phyloP scores from a whole-genome alignment of 2,888 invertebrate species.

The Trachelus iudaicus region DNA sequence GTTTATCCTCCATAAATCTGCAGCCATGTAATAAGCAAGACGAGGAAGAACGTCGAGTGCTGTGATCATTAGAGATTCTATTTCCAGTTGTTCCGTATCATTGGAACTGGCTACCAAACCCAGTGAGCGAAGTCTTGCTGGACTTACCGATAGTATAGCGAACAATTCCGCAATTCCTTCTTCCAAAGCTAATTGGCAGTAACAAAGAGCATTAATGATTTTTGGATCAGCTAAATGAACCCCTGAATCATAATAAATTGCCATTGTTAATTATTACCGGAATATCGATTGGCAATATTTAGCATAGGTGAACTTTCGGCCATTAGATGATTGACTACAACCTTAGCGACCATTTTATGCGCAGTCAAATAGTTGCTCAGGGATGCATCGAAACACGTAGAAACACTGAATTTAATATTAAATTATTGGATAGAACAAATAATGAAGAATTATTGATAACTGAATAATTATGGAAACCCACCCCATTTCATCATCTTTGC shows the following conservation, averaged over 20 bases:
- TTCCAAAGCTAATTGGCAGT: conserved; percentile 43
- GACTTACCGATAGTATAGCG: conserved; percentile 54
- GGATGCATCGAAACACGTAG: conserved; percentile 54
- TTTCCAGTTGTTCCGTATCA: conserved; percentile 39
- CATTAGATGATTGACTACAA: conserved; percentile 50
- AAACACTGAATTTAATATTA: conserved; percentile 40
- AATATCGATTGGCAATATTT: conserved; percentile 53
- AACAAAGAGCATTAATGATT: conserved; percentile 3
- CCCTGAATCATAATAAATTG: not conserved
- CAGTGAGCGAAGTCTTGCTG: conserved; percentile 46
- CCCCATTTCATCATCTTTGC: conserved; percentile 47
- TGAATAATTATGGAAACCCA: conserved; percentile 17
- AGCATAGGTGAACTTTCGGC: conserved; percentile 44
- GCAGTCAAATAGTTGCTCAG: conserved; percentile 50
- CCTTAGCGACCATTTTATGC: conserved; percentile 53
- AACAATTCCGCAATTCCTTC: conserved; percentile 54
- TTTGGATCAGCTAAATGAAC: not conserved
- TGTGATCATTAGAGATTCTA: conserved; percentile 52
- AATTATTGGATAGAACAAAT: conserved; percentile 1
- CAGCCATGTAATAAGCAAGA: conserved; percentile 54
- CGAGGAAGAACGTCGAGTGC: conserved; percentile 56
- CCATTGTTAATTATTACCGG: conserved; percentile 37
- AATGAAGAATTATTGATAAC: not conserved
- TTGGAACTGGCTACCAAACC: conserved; percentile 37
- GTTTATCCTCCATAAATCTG: conserved; percentile 56